phyloP scores from a whole-genome alignment of 2,113 vertebrate genomes.

The Lethenteron reissneri region DNA sequence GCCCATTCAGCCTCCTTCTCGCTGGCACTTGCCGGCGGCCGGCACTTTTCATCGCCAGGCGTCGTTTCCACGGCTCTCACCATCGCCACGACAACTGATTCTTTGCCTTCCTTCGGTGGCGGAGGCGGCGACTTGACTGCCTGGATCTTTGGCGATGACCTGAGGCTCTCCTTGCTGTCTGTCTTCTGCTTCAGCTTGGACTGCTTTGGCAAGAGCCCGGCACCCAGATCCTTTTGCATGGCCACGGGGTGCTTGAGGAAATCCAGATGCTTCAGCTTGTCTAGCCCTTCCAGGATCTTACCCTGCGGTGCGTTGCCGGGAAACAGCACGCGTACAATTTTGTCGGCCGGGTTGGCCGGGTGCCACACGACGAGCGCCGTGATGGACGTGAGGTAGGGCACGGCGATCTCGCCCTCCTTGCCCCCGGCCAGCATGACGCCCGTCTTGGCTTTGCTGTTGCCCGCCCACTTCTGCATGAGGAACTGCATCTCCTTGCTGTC shows the following conservation, averaged over 20 bases:
- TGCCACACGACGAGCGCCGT: conserved; percentile 92
- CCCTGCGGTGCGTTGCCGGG: conserved; percentile 95
- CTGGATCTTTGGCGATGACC: conserved; percentile 47
- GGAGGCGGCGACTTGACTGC: conserved; percentile 23
- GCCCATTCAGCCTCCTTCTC: conserved; percentile 52
- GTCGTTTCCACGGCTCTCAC: conserved; percentile 43
- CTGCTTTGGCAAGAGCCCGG: conserved; percentile 53
- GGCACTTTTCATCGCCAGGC: conserved; percentile 41
- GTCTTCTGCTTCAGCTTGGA: conserved; percentile 73
- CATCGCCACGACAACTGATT: conserved; percentile 33
- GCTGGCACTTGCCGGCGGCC: conserved; percentile 3
- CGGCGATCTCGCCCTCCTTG: conserved; percentile 92
- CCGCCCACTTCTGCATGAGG: conserved; percentile 95
- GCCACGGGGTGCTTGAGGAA: conserved; percentile 77
- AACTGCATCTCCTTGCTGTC: conserved; percentile 99
- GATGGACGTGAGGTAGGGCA: conserved; percentile 88
- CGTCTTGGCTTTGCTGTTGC: conserved; percentile 96
- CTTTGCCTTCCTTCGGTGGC: conserved; percentile 42
- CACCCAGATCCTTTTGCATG: conserved; percentile 66
- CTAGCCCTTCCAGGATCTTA: conserved; percentile 86
- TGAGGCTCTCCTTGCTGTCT: conserved; percentile 88
- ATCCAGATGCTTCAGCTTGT: conserved; percentile 82
- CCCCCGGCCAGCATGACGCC: conserved; percentile 65
- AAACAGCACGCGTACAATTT: conserved; percentile 83
- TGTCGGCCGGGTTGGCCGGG: conserved; percentile 69